Evolutionary conservation across 1,140 invertebrate species (phyloP).

Genomic region (Chionoecetes opilio): DNA sequence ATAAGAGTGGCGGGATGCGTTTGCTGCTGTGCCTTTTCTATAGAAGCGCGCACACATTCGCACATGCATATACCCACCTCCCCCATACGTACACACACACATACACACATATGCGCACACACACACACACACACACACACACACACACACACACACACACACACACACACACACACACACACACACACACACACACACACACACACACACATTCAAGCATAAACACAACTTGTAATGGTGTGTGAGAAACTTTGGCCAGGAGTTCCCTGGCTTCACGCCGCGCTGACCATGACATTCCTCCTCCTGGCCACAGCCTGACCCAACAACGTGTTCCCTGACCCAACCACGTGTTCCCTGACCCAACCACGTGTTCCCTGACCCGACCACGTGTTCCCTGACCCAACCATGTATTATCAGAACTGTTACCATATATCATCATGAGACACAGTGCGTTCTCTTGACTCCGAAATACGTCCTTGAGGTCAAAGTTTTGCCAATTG

Average conservation of each 20-base stretch:
- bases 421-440: no score
- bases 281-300: no score
- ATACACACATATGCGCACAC: slow-evolving; percentile 5
- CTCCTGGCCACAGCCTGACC: no score
- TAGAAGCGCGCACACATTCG: background rate
- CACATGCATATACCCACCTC: background rate
- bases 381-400: no score
- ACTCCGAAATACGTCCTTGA: no score
- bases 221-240: background rate
- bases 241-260: background rate
- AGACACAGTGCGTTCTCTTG: no score
- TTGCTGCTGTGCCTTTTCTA: background rate
- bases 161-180: slow-evolving; percentile 25
- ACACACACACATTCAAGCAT: background rate
- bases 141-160: background rate
- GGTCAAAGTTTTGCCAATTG: no score
- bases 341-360: no score
- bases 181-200: background rate
- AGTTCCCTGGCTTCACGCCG: background rate
- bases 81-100: background rate
- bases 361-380: no score
- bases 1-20: background rate
- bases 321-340: no score
- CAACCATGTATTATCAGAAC: no score
- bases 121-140: background rate